Conservation (phyloP, 2,888 invertebrate species). For the Pecten maximus region DNA sequence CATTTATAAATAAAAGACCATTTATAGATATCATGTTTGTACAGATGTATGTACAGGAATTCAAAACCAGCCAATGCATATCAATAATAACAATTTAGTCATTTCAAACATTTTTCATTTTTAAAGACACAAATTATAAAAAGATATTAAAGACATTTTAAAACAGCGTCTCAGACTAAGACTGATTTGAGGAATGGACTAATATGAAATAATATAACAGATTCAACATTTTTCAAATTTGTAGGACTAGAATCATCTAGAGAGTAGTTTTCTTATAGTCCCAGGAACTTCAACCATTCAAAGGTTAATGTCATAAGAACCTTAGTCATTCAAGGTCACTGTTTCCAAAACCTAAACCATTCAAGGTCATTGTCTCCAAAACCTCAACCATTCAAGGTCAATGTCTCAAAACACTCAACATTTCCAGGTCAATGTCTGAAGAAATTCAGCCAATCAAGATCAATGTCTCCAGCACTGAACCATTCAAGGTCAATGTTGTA, state of each 20-base stretch:
- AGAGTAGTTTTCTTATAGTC: too few relatives aligned
- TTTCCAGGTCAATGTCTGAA: background rate
- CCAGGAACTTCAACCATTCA: background rate
- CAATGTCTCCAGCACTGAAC: too few relatives aligned
- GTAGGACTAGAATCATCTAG: too few relatives aligned
- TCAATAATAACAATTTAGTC: too few relatives aligned
- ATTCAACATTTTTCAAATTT: too few relatives aligned
- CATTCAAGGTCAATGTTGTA: background rate
- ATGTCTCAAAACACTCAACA: background rate
- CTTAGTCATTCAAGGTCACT: background rate
- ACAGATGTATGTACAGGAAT: background rate
- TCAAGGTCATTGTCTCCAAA: background rate
- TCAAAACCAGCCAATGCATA: background rate
- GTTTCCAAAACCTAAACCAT: background rate
- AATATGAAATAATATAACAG: too few relatives aligned
- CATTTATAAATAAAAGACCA: background rate
- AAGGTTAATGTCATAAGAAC: background rate
- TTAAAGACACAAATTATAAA: too few relatives aligned
- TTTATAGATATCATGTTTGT: background rate
- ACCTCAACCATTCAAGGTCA: background rate
- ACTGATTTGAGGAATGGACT: too few relatives aligned
- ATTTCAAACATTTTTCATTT: too few relatives aligned
- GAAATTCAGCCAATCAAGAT: background rate
- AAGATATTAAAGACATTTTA: too few relatives aligned
- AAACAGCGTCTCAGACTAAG: too few relatives aligned